Percentiles rank a stretch among this genome's conserved stretches.
Evolutionary conservation across 2,797 vertebrate genomes (phyloP).

Genomic region (Pseudomugil gertrudae): DNA sequence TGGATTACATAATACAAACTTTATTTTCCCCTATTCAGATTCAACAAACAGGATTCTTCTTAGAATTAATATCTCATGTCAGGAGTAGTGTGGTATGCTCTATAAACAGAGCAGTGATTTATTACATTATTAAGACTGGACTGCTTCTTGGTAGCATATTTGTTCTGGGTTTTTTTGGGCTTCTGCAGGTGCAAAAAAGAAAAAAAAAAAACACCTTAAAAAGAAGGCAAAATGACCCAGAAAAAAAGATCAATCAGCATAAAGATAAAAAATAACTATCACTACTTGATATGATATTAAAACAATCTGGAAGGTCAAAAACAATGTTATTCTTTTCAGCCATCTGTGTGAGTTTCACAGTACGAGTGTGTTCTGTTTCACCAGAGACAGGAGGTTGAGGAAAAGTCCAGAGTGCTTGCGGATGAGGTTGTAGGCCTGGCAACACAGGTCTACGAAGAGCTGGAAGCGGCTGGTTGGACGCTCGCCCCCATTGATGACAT

Average conservation of each 20-base stretch:
- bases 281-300: not conserved
- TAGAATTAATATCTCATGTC: not conserved
- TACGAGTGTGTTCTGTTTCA: conserved; percentile 67
- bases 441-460: conserved; percentile 96
- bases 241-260: not conserved
- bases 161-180: conserved; percentile 2
- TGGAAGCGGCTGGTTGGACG: conserved; percentile 97
- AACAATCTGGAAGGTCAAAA: not conserved
- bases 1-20: not conserved
- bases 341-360: not conserved
- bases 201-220: not conserved
- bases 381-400: conserved; percentile 95
- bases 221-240: conserved; percentile 18
- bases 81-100: not conserved
- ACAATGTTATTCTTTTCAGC: not conserved
- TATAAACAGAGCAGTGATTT: conserved; percentile 29
- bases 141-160: conserved; percentile 9
- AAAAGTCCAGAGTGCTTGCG: conserved; percentile 93
- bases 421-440: conserved; percentile 96
- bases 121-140: conserved; percentile 13
- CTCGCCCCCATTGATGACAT: conserved; percentile 98
- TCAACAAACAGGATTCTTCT: not conserved
- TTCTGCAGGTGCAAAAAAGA: conserved; percentile 43
- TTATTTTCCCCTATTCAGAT: not conserved
- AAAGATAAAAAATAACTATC: not conserved